These are phyloP conservation scores for Brienomyrus brachyistius DNA, from an alignment of 2,113 vertebrate species.

Conservation along the genomic window DNA sequence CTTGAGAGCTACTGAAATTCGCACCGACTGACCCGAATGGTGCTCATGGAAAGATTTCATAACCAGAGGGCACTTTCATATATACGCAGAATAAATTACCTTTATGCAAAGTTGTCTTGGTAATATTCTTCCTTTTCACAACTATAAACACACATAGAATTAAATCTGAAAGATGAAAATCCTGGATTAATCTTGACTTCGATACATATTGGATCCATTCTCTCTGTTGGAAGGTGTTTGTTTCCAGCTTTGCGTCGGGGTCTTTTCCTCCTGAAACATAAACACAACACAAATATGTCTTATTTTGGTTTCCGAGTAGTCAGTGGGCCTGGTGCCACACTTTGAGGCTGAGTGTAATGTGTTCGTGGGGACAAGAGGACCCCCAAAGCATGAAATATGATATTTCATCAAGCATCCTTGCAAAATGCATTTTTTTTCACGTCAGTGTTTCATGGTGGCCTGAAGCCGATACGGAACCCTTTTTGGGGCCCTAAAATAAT, in stretches of 20 bases:
- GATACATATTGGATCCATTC: not conserved
- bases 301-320: not conserved
- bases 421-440: too few species aligned
- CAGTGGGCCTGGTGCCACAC: not conserved
- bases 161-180: not conserved
- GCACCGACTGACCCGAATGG: not conserved
- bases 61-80: not conserved
- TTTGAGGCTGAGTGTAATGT: not conserved
- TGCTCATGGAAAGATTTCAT: not conserved
- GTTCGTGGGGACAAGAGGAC: too few species aligned
- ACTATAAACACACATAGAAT: not conserved
- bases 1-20: not conserved
- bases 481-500: too few species aligned
- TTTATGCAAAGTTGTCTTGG: not conserved
- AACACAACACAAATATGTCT: not conserved
- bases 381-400: not conserved
- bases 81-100: not conserved
- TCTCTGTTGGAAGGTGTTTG: not conserved
- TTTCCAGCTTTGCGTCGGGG: not conserved
- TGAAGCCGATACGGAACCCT: too few species aligned
- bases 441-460: too few species aligned
- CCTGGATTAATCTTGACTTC: not conserved
- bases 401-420: too few species aligned
- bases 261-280: not conserved
- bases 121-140: not conserved